Conservation (phyloP, 2,888 invertebrate species). For the Panzeria rudis region DNA sequence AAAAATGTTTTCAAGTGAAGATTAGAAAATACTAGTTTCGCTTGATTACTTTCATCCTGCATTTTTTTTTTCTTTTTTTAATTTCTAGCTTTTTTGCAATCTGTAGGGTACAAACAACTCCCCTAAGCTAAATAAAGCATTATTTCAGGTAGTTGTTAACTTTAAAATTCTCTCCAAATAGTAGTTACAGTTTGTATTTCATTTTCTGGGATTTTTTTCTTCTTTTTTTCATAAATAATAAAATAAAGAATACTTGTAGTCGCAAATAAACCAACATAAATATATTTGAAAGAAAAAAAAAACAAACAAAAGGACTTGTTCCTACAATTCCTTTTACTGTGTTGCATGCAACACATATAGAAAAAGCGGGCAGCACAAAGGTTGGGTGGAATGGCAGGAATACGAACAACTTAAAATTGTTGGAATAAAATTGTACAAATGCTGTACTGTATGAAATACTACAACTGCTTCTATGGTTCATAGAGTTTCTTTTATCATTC, state of each 20-base stretch:
- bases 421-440: conserved; percentile 21
- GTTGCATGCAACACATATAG: neutral
- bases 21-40: neutral
- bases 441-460: conserved; percentile 5
- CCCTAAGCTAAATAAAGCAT: conserved; percentile 14
- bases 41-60: neutral
- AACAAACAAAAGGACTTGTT: neutral
- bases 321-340: neutral
- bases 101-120: neutral
- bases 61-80: neutral
- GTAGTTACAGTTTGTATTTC: conserved; percentile 30
- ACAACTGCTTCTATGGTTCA: conserved; percentile 29
- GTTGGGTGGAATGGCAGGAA: neutral
- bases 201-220: conserved; percentile 3
- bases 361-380: neutral
- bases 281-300: neutral
- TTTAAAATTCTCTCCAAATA: conserved; percentile 6
- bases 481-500: neutral
- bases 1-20: neutral
- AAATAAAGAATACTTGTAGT: conserved; percentile 19
- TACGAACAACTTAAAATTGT: neutral
- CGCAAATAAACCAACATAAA: neutral
- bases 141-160: conserved; percentile 15
- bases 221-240: conserved; percentile 29
- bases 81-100: neutral